Conservation (phyloP, 1,140 invertebrate genomes). For the Eriocheir sinensis region DNA sequence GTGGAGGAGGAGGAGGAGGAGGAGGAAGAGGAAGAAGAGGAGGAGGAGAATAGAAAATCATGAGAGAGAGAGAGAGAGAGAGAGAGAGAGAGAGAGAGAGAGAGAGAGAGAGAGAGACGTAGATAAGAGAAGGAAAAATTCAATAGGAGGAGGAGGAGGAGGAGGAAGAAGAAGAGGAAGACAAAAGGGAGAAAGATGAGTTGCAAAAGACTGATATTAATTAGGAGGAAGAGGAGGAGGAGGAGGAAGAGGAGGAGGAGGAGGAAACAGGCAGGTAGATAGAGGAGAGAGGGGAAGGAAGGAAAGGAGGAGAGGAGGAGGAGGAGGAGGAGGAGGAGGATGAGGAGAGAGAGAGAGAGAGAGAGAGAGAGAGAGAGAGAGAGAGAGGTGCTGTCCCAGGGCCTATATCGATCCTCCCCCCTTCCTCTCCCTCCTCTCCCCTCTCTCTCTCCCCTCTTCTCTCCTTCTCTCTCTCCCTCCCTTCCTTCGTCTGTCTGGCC, state of each 20-base stretch:
- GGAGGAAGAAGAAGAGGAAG: background rate
- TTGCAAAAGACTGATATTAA: background rate
- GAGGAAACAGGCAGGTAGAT: no score
- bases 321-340: background rate
- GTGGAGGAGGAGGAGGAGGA: no score
- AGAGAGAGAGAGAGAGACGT: slow-evolving; percentile 29
- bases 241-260: no score
- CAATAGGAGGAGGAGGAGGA: background rate
- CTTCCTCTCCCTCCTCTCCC: background rate
- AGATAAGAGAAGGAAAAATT: background rate
- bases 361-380: background rate
- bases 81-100: background rate
- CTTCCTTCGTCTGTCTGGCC: background rate
- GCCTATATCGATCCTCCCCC: background rate
- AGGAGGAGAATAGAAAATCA: background rate
- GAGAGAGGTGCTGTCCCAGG: background rate
- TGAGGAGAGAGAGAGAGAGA: no score
- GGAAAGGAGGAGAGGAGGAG: background rate
- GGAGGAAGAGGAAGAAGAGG: background rate
- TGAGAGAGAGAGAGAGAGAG: background rate
- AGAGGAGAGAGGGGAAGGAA: background rate
- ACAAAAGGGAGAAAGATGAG: background rate
- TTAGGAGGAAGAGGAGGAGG: no score
- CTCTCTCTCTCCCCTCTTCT: background rate
- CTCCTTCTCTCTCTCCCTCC: background rate